Base-by-base conservation (phyloP, 2,888 invertebrate species). In the Oeneis ivallda region DNA sequence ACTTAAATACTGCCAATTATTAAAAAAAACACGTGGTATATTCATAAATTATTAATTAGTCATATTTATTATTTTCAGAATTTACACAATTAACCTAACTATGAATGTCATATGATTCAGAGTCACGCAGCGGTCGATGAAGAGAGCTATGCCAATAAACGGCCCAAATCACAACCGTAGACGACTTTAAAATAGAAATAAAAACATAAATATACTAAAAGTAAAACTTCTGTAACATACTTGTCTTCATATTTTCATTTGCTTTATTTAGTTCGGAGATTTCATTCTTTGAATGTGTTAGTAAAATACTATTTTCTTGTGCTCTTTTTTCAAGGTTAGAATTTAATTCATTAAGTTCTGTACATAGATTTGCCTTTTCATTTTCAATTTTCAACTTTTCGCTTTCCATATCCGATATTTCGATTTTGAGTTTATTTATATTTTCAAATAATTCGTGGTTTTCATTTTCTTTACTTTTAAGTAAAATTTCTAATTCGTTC, bases 201-300 rank as follows among this genome's bases (percentile, higher is more conserved):
- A 57, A 49, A 10, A 49, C 15, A 47, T 17, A 49, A 43, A 37
- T 13, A 13, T 43, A 9, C 1, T 8, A 15, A 17, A 8, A 67
- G 52, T 39, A 43, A 37, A 59, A n/a, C n/a, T 10, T 32, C 13
- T 47, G 13, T 11, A 34, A 59, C 39, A 34, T 75, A 87, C 87
- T 82, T 68, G 71, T 72, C 74, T 76, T 78, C 53, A 81, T 81
- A 50, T 80, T 77, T 66, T 81, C 79, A 50, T 80, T 68, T 8
- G 68, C 68, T 49, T 71, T 70, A 9, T 69, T 45, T 62, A 76
- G 64, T 47, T 70, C 49, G 13, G 76, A 68, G 45, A 79, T 80
- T 17, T 74, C 74, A 15, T 76, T 64, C 47, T 66, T 68, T 17
- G 72, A 52, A 59, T 68, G 41, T 13, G 47, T 15, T 11, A 71